phyloP scores from a whole-genome alignment of 2,797 vertebrate species.

The Erpetoichthys calabaricus region DNA sequence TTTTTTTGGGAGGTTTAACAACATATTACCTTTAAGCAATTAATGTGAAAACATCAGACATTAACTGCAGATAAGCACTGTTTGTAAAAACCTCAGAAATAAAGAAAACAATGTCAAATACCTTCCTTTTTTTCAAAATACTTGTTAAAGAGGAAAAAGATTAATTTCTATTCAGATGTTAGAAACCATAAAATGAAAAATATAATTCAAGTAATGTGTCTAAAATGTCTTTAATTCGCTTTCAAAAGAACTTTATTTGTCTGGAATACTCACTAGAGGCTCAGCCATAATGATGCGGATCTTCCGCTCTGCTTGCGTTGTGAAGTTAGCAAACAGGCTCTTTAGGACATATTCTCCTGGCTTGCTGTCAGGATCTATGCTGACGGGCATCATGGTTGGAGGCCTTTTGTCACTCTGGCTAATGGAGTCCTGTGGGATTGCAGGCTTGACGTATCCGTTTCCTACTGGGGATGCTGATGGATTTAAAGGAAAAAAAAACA shows the following conservation, averaged over 20 bases:
- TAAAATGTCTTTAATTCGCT: too few relatives aligned
- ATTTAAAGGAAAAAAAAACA: slow-evolving; percentile 17
- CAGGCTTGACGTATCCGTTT: slow-evolving; percentile 88
- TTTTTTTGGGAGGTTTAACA: too few relatives aligned
- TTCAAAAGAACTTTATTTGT: not conserved
- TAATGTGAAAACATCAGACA: too few relatives aligned
- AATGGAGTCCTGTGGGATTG: slow-evolving; percentile 65
- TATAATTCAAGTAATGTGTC: too few relatives aligned
- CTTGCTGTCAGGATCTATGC: slow-evolving; percentile 84
- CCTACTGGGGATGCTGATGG: slow-evolving; percentile 78
- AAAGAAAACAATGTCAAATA: too few relatives aligned
- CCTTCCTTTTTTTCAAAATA: too few relatives aligned
- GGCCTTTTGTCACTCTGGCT: slow-evolving; percentile 77
- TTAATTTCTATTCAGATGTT: too few relatives aligned
- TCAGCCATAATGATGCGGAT: slow-evolving; percentile 95
- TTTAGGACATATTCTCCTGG: slow-evolving; percentile 93
- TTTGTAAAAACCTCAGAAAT: too few relatives aligned
- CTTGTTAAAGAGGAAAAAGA: too few relatives aligned
- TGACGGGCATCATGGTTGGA: slow-evolving; percentile 78
- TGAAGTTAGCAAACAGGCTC: slow-evolving; percentile 90
- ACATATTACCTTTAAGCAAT: too few relatives aligned
- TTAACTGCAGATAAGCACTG: too few relatives aligned
- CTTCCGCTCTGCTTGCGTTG: slow-evolving; percentile 78
- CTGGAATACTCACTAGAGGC: slow-evolving; percentile 68
- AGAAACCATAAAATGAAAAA: too few relatives aligned